A percentile compares a stretch with the other conserved stretches of the same genome.
phyloP scores from a whole-genome alignment of 2,797 vertebrate genomes.

The Muscicapa striata region DNA sequence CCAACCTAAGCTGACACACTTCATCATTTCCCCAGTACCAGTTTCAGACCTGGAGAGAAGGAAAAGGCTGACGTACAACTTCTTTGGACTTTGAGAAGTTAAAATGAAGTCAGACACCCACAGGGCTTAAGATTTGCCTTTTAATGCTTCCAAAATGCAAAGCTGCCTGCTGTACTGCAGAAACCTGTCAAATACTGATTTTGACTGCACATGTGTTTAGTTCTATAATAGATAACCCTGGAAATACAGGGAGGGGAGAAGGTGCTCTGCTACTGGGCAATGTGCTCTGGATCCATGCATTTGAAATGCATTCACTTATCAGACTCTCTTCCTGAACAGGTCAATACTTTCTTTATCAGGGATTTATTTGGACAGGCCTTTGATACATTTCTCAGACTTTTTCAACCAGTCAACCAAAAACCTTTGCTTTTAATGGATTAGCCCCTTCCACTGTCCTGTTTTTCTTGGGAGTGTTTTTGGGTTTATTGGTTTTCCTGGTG shows the following conservation, averaged over 20 bases:
- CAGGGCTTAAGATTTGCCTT: neutral
- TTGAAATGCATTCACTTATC: neutral
- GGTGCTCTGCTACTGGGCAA: neutral
- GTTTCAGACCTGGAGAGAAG: neutral
- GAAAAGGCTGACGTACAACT: neutral
- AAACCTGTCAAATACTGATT: neutral
- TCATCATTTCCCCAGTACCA: neutral
- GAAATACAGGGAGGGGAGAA: neutral
- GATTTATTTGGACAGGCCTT: neutral
- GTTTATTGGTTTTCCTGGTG: neutral
- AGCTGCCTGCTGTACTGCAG: neutral
- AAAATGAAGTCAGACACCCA: neutral
- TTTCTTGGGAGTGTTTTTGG: neutral
- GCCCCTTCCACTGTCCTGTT: neutral
- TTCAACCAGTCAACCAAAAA: neutral
- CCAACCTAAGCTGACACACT: neutral
- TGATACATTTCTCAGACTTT: neutral
- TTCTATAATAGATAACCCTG: neutral
- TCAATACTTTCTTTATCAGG: conserved; percentile 3
- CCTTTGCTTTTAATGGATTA: neutral
- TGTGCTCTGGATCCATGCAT: neutral
- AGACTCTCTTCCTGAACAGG: neutral
- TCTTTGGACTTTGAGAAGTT: neutral
- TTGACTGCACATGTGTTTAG: neutral
- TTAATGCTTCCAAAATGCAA: conserved; percentile 21